A percentile compares a stretch with the other conserved stretches of the same genome.
phyloP scores from a whole-genome alignment of 2,888 invertebrate genomes.

The Rotaria macrura region DNA sequence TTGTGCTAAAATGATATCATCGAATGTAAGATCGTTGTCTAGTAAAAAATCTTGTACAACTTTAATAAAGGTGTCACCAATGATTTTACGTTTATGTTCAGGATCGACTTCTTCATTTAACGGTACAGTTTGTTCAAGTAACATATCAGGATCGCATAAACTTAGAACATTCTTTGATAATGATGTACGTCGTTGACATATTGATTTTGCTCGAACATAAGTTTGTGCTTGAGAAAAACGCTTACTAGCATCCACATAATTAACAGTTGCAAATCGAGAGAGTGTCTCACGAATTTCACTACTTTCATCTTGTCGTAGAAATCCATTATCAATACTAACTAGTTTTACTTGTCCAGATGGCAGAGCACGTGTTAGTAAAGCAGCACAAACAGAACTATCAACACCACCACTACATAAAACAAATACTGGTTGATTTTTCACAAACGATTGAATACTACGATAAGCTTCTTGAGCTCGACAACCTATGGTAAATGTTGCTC shows the following conservation, averaged over 20 bases:
- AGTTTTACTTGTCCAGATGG: background rate
- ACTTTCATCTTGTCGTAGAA: background rate
- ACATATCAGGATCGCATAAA: conserved; percentile 11
- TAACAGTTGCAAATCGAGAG: background rate
- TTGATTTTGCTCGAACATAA: background rate
- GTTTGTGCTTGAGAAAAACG: background rate
- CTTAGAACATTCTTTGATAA: background rate
- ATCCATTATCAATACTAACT: conserved; percentile 3
- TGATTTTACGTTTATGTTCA: conserved; percentile 93
- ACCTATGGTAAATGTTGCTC: conserved; percentile 53
- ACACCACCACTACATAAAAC: conserved; percentile 79
- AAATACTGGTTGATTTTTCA: background rate
- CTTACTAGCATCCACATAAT: conserved; percentile 2
- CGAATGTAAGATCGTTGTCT: conserved; percentile 5
- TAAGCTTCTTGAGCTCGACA: background rate
- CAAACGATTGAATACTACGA: background rate
- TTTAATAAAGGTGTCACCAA: conserved; percentile 93
- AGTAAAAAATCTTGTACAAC: conserved; percentile 42
- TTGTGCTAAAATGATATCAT: conserved; percentile 35
- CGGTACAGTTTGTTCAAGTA: conserved; percentile 57
- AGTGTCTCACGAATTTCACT: background rate
- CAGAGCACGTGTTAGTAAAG: background rate
- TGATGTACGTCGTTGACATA: background rate
- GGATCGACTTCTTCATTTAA: conserved; percentile 66
- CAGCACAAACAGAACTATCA: conserved; percentile 72